Conservation (phyloP, 2,113 vertebrate genomes). For the Cavia aperea region DNA sequence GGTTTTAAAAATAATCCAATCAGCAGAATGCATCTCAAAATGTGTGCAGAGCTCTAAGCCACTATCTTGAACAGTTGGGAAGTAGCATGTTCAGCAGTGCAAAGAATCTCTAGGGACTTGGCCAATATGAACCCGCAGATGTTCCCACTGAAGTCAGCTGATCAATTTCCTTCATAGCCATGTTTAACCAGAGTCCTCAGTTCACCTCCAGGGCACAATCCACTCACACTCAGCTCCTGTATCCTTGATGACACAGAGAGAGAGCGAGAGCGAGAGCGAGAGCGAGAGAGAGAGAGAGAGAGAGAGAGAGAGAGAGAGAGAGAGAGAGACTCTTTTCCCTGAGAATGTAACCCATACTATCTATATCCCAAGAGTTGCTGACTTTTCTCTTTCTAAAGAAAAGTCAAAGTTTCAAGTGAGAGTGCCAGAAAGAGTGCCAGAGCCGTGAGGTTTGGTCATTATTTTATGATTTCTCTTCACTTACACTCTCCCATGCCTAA, state of each 20-base stretch:
- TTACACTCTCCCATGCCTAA: not conserved
- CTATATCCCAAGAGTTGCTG: not conserved
- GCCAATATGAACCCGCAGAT: slow-evolving; percentile 56
- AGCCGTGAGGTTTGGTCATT: not conserved
- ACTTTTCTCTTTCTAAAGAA: slow-evolving; percentile 4
- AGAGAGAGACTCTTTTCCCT: not conserved
- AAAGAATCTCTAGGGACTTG: slow-evolving; percentile 51
- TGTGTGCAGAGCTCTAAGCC: slow-evolving; percentile 63
- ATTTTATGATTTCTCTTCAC: slow-evolving; percentile 1
- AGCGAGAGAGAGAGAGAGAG: not conserved
- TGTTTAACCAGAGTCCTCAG: slow-evolving; percentile 56
- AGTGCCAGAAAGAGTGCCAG: not conserved
- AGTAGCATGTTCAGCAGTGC: slow-evolving; percentile 56
- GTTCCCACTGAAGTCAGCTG: slow-evolving; percentile 47
- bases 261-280: not conserved
- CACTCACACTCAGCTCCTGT: not conserved
- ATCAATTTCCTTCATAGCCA: slow-evolving; percentile 54
- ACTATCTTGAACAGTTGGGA: slow-evolving; percentile 51
- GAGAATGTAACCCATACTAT: not conserved
- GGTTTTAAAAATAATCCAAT: slow-evolving; percentile 67
- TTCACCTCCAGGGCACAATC: slow-evolving; percentile 56
- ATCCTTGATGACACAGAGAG: not conserved
- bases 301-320: not conserved
- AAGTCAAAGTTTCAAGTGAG: slow-evolving; percentile 13
- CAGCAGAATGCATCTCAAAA: slow-evolving; percentile 63